Evolutionary conservation across 2,797 vertebrate genomes (phyloP).

Genomic region (Chrysocyon brachyurus): DNA sequence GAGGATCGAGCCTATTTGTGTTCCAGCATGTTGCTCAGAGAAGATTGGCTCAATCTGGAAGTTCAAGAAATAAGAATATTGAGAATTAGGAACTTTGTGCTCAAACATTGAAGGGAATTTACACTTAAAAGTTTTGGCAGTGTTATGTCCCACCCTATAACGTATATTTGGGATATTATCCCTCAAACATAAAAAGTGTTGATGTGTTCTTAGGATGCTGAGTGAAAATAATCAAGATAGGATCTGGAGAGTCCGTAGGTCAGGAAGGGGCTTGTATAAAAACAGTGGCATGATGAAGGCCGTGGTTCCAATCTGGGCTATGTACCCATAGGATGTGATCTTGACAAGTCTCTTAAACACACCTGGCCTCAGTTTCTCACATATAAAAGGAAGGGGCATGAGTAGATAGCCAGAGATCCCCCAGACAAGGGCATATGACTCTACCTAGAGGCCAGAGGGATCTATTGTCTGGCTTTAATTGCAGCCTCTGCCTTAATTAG

Average conservation of each 20-base stretch:
- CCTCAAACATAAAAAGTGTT: background rate
- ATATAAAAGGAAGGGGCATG: background rate
- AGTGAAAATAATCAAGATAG: background rate
- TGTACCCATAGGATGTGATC: background rate
- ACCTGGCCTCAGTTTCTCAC: background rate
- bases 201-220: background rate
- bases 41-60: background rate
- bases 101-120: background rate
- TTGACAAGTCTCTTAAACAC: background rate
- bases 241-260: background rate
- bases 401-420: background rate
- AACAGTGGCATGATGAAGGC: background rate
- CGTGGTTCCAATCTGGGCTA: background rate
- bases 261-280: background rate
- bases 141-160: background rate
- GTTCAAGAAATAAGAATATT: background rate
- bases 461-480: background rate
- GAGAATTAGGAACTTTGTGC: background rate
- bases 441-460: background rate
- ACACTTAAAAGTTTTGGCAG: background rate
- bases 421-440: background rate
- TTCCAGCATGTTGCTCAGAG: background rate
- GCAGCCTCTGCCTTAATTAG: background rate
- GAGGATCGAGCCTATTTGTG: background rate
- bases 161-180: conserved; percentile 1